Evolutionary conservation across 2,888 invertebrate species (phyloP).

Genomic region (Dysmachus trigonus): DNA sequence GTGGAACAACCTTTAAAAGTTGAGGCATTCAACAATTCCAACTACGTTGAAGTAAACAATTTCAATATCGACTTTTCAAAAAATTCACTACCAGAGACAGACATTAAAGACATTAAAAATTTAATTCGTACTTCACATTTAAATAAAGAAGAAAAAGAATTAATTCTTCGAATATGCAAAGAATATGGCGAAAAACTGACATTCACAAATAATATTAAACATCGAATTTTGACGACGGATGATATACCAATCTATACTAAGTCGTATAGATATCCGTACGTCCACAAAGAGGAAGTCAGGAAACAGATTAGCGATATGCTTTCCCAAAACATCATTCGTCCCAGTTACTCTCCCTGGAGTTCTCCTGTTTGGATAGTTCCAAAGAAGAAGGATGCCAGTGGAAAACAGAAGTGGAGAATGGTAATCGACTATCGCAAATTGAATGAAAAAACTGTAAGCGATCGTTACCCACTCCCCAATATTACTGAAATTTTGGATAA

Average conservation of each 20-base stretch:
- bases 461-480: slow-evolving; percentile 57
- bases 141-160: background rate
- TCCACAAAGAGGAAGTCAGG: background rate
- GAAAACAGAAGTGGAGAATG: slow-evolving; percentile 54
- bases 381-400: background rate
- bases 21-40: slow-evolving; percentile 26
- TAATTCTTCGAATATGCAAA: background rate
- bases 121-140: background rate
- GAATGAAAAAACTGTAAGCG: slow-evolving; percentile 58
- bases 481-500: slow-evolving; percentile 58
- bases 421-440: slow-evolving; percentile 59
- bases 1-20: slow-evolving; percentile 48
- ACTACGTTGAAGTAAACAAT: slow-evolving; percentile 44
- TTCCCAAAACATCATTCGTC: background rate
- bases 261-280: background rate
- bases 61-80: slow-evolving; percentile 17
- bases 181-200: background rate
- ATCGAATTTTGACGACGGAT: background rate
- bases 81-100: background rate
- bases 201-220: slow-evolving; percentile 5
- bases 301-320: slow-evolving; percentile 13
- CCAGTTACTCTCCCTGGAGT: slow-evolving; percentile 21
- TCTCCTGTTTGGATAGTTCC: slow-evolving; percentile 28
- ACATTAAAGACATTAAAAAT: background rate
- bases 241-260: slow-evolving; percentile 14